Base-by-base conservation (phyloP, 2,888 invertebrate genomes). In the Rhodophaea formosa region DNA sequence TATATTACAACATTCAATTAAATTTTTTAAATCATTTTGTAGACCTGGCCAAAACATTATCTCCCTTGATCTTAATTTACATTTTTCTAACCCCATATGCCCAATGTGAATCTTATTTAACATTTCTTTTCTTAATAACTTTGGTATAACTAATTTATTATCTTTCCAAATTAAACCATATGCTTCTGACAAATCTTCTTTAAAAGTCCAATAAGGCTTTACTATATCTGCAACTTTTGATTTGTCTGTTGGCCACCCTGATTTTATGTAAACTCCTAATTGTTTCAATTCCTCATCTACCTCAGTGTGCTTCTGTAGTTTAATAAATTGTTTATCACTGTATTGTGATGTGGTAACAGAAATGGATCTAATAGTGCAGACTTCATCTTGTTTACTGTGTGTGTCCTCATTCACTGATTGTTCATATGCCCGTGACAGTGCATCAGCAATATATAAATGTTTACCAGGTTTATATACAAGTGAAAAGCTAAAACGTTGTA, bases 61-160 rank as follows among this genome's bases (percentile, higher is more conserved):
- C 58, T 65, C 66, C 7, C 61, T 23, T 2, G 65, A 62, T n/a
- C 63, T 56, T 17, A 64, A 44, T 35, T 60, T 60, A 23, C 61
- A 62, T 57, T 65, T 68, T 46, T 64, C 66, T 3, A 63, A 10
- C n/a, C 65, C 62, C n/a, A 58, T 23, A 52, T 67, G 67, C 29
- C 61, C 32, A 32, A 32, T 32, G 8, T 32, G 32, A 32, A 32
- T 53, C 30, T 58, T 62, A n/a, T 58, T 49, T 39, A 68, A 51
- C 62, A 66, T 68, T 10, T 61, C 61, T 1, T 44, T 23, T 1
- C 62, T 58, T 53, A 64, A 47, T 14, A 42, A 44, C 49, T 58
- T 60, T 8, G 67, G 66, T 35, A 68, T 62, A 5, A 68, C 35
- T 12, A 65, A 59, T 17, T 56, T 56, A n/a, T 47, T 44, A 1